These are phyloP conservation scores for Chorisops tibialis DNA, from an alignment of 2,888 invertebrate genomes.

Conservation along the genomic window DNA sequence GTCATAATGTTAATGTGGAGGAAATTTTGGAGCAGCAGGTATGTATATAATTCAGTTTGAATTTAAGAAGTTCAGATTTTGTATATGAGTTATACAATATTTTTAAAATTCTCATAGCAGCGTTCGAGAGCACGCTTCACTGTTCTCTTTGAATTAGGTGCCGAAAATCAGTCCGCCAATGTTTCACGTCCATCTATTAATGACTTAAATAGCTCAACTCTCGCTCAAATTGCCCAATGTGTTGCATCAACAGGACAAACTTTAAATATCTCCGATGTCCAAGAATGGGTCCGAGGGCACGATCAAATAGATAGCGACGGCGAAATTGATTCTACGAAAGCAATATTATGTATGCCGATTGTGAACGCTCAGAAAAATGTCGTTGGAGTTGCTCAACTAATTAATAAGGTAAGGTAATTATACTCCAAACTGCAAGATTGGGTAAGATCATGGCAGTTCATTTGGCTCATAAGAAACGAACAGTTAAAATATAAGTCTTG, in stretches of 20 bases:
- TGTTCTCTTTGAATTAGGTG: constrained; percentile 79
- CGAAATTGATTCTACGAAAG: constrained; percentile 68
- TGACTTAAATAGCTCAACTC: constrained; percentile 64
- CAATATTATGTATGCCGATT: constrained; percentile 90
- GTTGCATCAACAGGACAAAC: constrained; percentile 84
- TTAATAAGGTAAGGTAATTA: constrained; percentile 80
- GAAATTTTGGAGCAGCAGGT: constrained; percentile 62
- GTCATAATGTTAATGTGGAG: constrained; percentile 64
- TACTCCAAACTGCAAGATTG: too few species aligned
- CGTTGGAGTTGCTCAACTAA: constrained; percentile 88
- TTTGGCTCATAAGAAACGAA: too few species aligned
- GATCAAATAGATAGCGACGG: constrained; percentile 55
- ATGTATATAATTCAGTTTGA: constrained; percentile 31
- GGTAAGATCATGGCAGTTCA: too few species aligned
- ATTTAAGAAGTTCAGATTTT: background rate
- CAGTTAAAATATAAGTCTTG: too few species aligned
- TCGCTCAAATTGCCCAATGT: constrained; percentile 82
- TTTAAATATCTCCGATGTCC: constrained; percentile 86
- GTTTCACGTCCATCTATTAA: constrained; percentile 61
- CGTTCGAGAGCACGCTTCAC: constrained; percentile 67
- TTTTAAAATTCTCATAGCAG: constrained; percentile 34
- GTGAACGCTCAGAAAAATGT: constrained; percentile 84
- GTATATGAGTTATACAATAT: background rate
- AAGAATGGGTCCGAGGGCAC: constrained; percentile 71
- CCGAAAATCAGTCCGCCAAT: constrained; percentile 64